phyloP scores from a whole-genome alignment of 1,140 invertebrate species.

The Drosophila ambigua region DNA sequence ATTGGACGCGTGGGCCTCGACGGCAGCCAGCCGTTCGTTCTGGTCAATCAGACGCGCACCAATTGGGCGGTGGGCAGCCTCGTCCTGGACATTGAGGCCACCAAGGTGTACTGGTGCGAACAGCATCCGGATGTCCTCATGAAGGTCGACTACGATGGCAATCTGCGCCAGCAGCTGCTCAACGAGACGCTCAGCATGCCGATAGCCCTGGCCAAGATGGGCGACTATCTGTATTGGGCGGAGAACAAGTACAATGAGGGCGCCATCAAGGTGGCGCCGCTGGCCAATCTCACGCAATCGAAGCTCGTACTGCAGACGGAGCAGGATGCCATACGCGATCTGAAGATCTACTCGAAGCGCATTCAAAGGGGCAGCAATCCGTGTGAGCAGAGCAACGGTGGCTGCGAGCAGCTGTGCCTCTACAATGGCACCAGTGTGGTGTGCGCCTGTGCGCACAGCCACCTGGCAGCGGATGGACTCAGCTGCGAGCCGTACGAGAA shows the following conservation, averaged over 20 bases:
- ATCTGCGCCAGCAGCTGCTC: slow-evolving; percentile 87
- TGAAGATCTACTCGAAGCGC: slow-evolving; percentile 86
- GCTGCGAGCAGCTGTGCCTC: slow-evolving; percentile 92
- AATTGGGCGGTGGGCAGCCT: slow-evolving; percentile 86
- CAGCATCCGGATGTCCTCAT: slow-evolving; percentile 91
- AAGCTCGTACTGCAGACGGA: slow-evolving; percentile 86
- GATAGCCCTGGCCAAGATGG: slow-evolving; percentile 86
- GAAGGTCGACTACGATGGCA: slow-evolving; percentile 90
- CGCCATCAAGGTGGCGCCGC: slow-evolving; percentile 87
- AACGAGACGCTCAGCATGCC: slow-evolving; percentile 90
- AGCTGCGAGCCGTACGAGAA: slow-evolving; percentile 89
- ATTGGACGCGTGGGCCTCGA: slow-evolving; percentile 92
- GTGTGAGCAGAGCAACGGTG: slow-evolving; percentile 90
- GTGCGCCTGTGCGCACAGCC: slow-evolving; percentile 91
- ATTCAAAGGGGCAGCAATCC: slow-evolving; percentile 87
- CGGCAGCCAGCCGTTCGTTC: slow-evolving; percentile 86
- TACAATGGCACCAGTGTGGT: slow-evolving; percentile 88
- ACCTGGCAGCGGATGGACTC: slow-evolving; percentile 86
- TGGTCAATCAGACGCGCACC: slow-evolving; percentile 85
- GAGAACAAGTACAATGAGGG: slow-evolving; percentile 87
- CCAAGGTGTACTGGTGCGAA: slow-evolving; percentile 96
- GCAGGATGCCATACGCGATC: slow-evolving; percentile 89
- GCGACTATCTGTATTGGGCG: slow-evolving; percentile 79
- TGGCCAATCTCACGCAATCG: slow-evolving; percentile 86
- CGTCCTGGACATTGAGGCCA: slow-evolving; percentile 89